Evolutionary conservation across 2,113 vertebrate genomes (phyloP), one percentile per base, ranked within the genome.

Genomic region (Carassius gibelio): DNA sequence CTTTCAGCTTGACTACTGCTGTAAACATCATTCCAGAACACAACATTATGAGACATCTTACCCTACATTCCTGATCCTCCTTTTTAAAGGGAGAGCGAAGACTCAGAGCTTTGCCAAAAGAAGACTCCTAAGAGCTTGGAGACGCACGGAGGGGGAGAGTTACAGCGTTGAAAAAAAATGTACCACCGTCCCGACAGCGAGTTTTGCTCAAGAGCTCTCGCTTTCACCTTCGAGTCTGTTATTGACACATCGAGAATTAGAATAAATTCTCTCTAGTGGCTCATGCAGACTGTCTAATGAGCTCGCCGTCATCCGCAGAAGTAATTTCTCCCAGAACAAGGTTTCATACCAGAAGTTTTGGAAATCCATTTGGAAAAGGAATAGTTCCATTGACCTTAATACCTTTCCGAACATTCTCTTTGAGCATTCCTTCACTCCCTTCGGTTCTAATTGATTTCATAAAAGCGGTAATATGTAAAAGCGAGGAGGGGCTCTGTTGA

Each of bases 1-100:
- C 94, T 94, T 94, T 95, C 94, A 95, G 93, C 75, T 91, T 95
- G 95, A 95, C 93, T 91, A 93, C 89, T 94, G 89, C 92, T 94
- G 93, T 95, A 95, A 95, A 95, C 95, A 95, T 90, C 92, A 93
- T 94, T 94, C 93, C 92, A 90, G 91, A 85, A 85, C 91, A 88
- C 92, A 87, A 93, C 92, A 92, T 93, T 93, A 91, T 92, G 90
- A 93, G 92, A 92, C 94, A 90, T 92, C 92, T 93, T 91, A 91
- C 89, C 89, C 90, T 89, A 88, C 93, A 94, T 94, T 94, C 94
- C 92, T 93, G 50, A 14, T 85, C 86, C 84, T 88, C 69, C 83
- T 88, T 68, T 88, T 89, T 92, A 88, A 92, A 90, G 86, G 88
- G 84, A 85, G 84, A 92, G 87, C 90, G 89, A 89, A 79, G 81